A percentile compares a stretch with the other conserved stretches of the same genome.
Evolutionary conservation across 2,113 vertebrate species (phyloP).

Genomic region (Archocentrus centrarchus): DNA sequence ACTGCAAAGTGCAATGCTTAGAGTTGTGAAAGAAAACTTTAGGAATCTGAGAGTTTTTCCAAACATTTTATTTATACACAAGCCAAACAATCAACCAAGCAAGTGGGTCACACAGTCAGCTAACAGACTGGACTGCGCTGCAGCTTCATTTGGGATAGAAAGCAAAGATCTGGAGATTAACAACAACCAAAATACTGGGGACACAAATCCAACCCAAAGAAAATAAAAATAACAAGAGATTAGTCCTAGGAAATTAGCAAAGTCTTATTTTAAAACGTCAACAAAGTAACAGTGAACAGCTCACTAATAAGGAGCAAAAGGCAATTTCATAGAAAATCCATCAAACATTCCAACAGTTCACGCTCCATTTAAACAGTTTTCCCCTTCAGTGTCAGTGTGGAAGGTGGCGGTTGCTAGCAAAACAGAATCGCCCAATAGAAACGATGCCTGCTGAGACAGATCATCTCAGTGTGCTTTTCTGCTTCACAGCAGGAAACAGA

Average conservation of each 20-base stretch:
- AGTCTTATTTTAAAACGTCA: neutral
- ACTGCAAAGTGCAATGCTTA: too few species aligned
- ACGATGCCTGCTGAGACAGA: neutral
- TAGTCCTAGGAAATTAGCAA: too few species aligned
- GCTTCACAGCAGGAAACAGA: too few species aligned
- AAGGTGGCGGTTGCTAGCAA: neutral
- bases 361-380: neutral
- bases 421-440: neutral
- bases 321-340: constrained; percentile 4
- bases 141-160: too few species aligned
- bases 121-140: neutral
- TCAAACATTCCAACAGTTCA: neutral
- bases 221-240: neutral
- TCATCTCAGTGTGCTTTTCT: neutral
- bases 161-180: too few species aligned
- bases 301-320: neutral
- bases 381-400: neutral
- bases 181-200: neutral
- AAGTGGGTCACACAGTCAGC: neutral
- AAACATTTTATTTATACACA: constrained; percentile 31
- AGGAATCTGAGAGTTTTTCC: neutral
- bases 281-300: neutral
- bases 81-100: constrained; percentile 12
- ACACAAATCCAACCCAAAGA: neutral
- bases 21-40: too few species aligned